Evolutionary conservation across 2,113 vertebrate genomes (phyloP).

Genomic region (Actenoides hombroni): DNA sequence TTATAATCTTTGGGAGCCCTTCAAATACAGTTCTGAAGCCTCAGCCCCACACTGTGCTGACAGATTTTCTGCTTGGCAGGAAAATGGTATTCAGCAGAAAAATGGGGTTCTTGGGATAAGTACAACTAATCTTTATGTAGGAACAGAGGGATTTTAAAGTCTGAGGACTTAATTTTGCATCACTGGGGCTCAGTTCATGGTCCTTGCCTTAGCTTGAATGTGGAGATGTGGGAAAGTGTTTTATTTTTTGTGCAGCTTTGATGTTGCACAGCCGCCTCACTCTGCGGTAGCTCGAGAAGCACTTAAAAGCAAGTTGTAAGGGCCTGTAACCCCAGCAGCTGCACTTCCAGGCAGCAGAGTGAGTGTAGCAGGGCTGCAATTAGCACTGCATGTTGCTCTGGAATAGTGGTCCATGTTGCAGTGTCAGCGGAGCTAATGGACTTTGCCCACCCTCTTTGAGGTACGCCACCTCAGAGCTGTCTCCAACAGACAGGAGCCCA

Average conservation of each 20-base stretch:
- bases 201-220: background rate
- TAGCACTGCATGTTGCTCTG: background rate
- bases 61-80: background rate
- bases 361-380: background rate
- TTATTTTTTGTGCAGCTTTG: background rate
- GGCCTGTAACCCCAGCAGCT: background rate
- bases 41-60: background rate
- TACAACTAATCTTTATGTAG: background rate
- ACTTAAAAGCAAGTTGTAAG: background rate
- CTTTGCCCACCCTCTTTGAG: background rate
- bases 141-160: background rate
- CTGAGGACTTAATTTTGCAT: background rate
- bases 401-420: background rate
- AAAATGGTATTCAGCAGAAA: background rate
- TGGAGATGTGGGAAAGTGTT: background rate
- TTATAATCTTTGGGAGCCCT: background rate
- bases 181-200: background rate
- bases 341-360: background rate
- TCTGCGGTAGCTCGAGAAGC: background rate
- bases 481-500: background rate
- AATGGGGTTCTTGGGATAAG: background rate
- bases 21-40: background rate
- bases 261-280: background rate
- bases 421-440: rapidly evolving
- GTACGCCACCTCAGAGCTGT: background rate